phyloP scores from a whole-genome alignment of 2,113 vertebrate species.

The Oxyruncus cristatus region DNA sequence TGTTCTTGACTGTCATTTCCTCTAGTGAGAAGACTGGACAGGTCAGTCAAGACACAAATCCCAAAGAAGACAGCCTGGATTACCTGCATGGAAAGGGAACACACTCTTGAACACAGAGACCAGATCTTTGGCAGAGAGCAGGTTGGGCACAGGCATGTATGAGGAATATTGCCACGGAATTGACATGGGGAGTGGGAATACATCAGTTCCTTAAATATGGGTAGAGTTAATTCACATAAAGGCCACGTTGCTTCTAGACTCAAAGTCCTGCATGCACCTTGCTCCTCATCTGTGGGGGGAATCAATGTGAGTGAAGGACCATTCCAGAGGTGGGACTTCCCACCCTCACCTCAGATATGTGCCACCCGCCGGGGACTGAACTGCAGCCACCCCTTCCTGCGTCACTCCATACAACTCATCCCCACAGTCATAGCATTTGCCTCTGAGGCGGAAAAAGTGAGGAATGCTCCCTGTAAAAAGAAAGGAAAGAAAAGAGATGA shows the following conservation, averaged over 20 bases:
- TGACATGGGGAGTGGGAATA: not conserved
- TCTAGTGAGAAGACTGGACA: constrained; percentile 93
- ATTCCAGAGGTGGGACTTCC: not conserved
- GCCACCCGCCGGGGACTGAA: not conserved
- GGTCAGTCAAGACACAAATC: constrained; percentile 92
- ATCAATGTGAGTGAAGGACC: not conserved
- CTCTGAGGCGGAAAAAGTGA: not conserved
- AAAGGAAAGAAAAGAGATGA: not conserved
- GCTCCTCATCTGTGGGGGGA: not conserved
- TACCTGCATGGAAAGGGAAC: constrained; percentile 72
- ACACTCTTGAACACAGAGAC: not conserved
- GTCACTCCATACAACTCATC: not conserved
- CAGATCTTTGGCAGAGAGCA: not conserved
- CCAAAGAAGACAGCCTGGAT: constrained; percentile 97
- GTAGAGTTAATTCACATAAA: not conserved
- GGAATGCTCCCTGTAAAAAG: not conserved
- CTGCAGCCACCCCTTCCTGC: not conserved
- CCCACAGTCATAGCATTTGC: not conserved
- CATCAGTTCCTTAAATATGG: not conserved
- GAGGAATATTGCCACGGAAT: not conserved
- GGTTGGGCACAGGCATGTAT: fast-evolving
- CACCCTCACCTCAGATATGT: not conserved
- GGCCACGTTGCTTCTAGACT: not conserved
- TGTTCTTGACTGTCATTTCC: constrained; percentile 90
- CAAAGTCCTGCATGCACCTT: not conserved